Conservation (phyloP, 2,113 vertebrate species). For the Litocranius walleri region DNA sequence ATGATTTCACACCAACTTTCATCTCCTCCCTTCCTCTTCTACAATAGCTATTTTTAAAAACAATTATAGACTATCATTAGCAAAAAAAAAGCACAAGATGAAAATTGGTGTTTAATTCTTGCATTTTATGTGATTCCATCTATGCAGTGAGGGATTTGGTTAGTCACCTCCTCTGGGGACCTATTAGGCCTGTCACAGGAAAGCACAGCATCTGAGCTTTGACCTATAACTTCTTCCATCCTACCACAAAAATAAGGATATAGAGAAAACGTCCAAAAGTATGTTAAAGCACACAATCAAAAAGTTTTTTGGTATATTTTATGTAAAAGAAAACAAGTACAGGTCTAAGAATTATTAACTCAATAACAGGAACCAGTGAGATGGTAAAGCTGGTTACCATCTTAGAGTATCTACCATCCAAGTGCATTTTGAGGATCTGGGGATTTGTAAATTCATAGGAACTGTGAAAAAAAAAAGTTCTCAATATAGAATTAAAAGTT, state of each 20-base stretch:
- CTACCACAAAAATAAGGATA: not conserved
- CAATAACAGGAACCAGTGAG: not conserved
- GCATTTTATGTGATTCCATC: not conserved
- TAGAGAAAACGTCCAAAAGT: not conserved
- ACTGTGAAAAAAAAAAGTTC: not conserved
- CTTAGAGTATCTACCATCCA: not conserved
- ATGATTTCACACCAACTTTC: not conserved
- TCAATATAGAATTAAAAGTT: not conserved
- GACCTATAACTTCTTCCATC: not conserved
- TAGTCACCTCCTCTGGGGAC: not conserved
- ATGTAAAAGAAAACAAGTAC: not conserved
- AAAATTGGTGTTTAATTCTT: constrained; percentile 23
- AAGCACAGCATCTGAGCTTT: not conserved
- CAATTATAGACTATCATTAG: not conserved
- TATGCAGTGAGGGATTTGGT: not conserved
- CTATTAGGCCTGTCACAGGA: not conserved
- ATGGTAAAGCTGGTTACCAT: not conserved
- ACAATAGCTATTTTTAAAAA: not conserved
- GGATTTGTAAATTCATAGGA: not conserved
- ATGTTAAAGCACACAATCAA: not conserved
- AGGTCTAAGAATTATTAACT: not conserved
- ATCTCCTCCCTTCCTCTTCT: not conserved
- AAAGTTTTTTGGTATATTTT: not conserved
- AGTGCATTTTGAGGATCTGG: not conserved
- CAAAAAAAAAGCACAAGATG: not conserved